Evolutionary conservation across 2,113 vertebrate genomes (phyloP), one percentile per base, ranked within the genome.

Genomic region (Vimba vimba): DNA sequence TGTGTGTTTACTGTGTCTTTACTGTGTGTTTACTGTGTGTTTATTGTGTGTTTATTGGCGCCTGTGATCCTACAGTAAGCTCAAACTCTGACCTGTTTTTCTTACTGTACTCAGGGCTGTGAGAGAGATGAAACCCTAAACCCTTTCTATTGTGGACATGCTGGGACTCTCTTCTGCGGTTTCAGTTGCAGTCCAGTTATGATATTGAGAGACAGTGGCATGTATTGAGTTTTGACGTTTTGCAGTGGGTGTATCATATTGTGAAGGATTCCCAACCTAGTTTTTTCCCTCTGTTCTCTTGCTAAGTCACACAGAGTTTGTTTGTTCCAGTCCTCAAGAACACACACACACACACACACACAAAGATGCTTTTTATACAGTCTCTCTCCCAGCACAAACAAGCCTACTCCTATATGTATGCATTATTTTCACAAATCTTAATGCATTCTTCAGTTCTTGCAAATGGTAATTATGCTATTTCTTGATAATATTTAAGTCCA

Each of bases 111-210:
- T 27, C 43, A 17, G 73, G 23, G 73, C 73, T 75, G 25, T 0
- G 62, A 30, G 62, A 66, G 11, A 6, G 62, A 66, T 13, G 43
- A 75, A 75, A 75, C 45, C 73, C 43, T 75, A 75, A 75, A 12
- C 73, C 11, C 43, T 50, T 12, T 15, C 43, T 50, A 50, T 75
- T 75, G 73, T 75, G n/a, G 45, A 75, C n/a, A 4, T n/a, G 43
- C 73, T 75, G 12, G 39, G 43, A 50, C 43, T 2, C 17, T 73
- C 69, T 50, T 47, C 73, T 75, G 73, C 43, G 8, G 73, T 27
- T 50, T 47, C 43, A 8, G 4, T 75, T 1, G 1, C 23, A 50
- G 11, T 75, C 23, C 43, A 17, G 73, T 50, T 75, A 50, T 75
- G 73, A 75, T 75, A 71, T 75, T 47, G 73, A 7, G 73, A 50